Base-by-base conservation (phyloP, 2,888 invertebrate genomes). In the Merodon equestris region DNA sequence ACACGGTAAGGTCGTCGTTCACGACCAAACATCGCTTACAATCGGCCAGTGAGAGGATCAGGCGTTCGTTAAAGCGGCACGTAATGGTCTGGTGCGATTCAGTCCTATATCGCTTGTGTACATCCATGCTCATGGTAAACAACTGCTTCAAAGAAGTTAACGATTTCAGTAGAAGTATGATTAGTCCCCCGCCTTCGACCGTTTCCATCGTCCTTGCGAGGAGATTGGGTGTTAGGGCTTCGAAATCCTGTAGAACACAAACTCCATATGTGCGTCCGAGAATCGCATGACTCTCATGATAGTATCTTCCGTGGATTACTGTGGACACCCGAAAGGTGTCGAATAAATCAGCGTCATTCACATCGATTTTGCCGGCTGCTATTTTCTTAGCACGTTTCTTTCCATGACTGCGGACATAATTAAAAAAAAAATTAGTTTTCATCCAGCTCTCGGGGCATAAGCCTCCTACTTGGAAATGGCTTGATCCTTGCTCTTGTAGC, bases 101-200 rank as follows among this genome's bases (percentile, higher is more conserved):
- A 0, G 99, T 99, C 83, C 98, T 92, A 87, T 89, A 92, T 89
- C 96, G 92, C 82, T 96, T 93, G 90, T 99, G 99, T 0, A 99
- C 98, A 91, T 99, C 99, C 99, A 99, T 99, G 81, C 94, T 94
- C 91, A 99, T 94, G 0, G 98, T 95, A 87, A 96, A 99, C 2
- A 99, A 91, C 87, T 99, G 98, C 86, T 96, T 94, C 18, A 99
- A 90, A 0, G 98, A 98, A 66, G 92, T 91, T 85, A 99, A 91
- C 0, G 94, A 93, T 85, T 95, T 93, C 12, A 99, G 90, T 7
- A 99, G 90, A 75, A 99, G 91, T 54, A 98, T 93, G 64, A 99
- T 92, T 0, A 99, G 91, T n/a, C 97, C 97, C 63, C 97, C 97
- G 17, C 99, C 99, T 90, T 98, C 97, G 0, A 99, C 97, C 0